phyloP scores from a whole-genome alignment of 2,888 invertebrate genomes.

The Netelia inedita region DNA sequence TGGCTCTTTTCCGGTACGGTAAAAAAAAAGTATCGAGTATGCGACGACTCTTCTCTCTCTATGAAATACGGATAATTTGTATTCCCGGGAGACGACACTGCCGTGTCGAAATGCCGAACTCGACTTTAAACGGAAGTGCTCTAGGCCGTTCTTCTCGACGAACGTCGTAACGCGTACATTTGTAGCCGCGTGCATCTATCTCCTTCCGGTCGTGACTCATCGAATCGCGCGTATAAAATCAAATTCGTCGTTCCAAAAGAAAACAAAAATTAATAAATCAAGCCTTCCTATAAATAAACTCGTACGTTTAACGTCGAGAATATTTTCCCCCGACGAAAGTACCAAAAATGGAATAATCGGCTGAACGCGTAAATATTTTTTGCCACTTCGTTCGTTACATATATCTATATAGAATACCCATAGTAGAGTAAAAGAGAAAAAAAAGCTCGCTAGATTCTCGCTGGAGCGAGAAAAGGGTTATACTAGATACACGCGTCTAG shows the following conservation, averaged over 20 bases:
- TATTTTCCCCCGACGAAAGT: no score
- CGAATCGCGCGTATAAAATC: neutral
- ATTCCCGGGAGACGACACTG: conserved; percentile 31
- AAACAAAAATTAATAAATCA: neutral
- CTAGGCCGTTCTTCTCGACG: neutral
- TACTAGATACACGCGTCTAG: conserved; percentile 51
- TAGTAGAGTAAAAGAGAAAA: neutral
- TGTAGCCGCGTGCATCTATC: neutral
- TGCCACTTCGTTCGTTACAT: no score
- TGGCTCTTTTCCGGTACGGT: neutral
- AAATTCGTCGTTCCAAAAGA: neutral
- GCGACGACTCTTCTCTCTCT: neutral
- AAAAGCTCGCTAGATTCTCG: conserved; percentile 26
- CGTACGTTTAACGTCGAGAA: no score
- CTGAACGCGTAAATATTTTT: no score
- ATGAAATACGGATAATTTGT: conserved; percentile 35
- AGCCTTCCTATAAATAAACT: no score
- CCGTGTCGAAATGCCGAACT: neutral
- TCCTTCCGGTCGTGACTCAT: conserved; percentile 14
- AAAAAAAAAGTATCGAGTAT: no score
- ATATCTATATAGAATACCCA: neutral
- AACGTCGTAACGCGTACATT: neutral
- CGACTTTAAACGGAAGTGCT: conserved; percentile 31
- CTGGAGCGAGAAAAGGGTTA: conserved; percentile 31
- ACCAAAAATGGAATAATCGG: no score